Evolutionary conservation across 2,113 vertebrate genomes (phyloP), one percentile per base, ranked within the genome.

Genomic region (Rutilus rutilus): DNA sequence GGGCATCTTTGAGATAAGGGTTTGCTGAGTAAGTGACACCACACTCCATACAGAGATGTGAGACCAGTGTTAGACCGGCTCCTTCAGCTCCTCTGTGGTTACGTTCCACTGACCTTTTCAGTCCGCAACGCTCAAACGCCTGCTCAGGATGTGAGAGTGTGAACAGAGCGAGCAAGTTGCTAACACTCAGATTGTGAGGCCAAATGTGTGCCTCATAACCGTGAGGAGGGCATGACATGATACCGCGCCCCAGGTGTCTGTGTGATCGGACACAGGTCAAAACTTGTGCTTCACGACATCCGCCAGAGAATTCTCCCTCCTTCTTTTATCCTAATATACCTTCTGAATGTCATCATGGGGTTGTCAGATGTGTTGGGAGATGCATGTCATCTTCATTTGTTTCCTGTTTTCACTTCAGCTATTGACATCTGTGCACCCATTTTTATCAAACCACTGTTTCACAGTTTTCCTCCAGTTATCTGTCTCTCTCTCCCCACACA

Each of bases 351-450:
- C 30, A 52, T 79, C 71, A 69, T 36, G 76, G 64, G 78, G 75
- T 82, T 90, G 57, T 90, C 88, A 87, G 90, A 87, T 85, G 85
- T 83, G n/a, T 50, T 65, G 82, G 88, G 85, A 90, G 86, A 81
- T 50, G 42, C 42, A 42, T 42, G 80, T 69, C 80, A 87, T 93
- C 62, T 84, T 89, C 80, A 82, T 91, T 92, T 89, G 84, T 92
- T 93, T 94, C 92, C 93, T 92, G 94, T 94, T 95, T 95, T 94
- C 93, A 91, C 88, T 94, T 94, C 93, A 92, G 81, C 87, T 92
- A 90, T 85, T 88, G 81, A 92, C 93, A 95, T 93, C 94, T 95
- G 94, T 91, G 90, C 42, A 94, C 91, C 93, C 93, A 93, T 93
- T 94, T 93, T 74, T 93, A 90, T 91, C 89, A 92, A 93, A 92